Evolutionary conservation across 2,797 vertebrate species (phyloP), one percentile per base, ranked within the genome.

Genomic region (Sitta carolinensis): DNA sequence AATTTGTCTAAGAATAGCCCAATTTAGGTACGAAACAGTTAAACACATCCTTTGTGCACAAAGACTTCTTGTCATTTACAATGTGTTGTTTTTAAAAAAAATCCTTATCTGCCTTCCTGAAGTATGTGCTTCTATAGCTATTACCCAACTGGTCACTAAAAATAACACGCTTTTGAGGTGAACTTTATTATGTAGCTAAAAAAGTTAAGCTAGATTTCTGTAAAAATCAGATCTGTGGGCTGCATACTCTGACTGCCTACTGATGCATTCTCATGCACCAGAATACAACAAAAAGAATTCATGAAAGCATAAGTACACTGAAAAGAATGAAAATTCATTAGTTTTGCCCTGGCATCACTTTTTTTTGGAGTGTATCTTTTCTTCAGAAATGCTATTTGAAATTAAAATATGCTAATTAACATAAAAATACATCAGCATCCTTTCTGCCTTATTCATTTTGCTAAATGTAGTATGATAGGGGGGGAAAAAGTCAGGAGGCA

Each of bases 241-340:
- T 93, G 80, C 27, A 38, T 16, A 22, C 18, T 52, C 62, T 84
- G 57, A 66, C 66, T 79, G 50, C 72, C 48, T 62, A 67, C 67
- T 77, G 83, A 59, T 93, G 57, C 29, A 43, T 81, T 77, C 57
- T 86, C 48, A 61, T 62, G 36, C 42, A 83, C 78, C 78, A 75
- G 64, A 75, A 92, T 73, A 47, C 57, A 89, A 87, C 77, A 86
- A 82, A 93, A 94, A 93, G 78, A 90, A 91, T 69, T 74, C 14
- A 67, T 82, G 63, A 89, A 83, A 95, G 73, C 78, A 64, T n/a
- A 90, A 89, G 51, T 73, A 88, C 64, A 87, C 38, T 48, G 59
- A 87, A 84, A 90, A 92, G 23, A 88, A 96, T 93, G 91, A 89
- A 96, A 96, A 95, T 95, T 76, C 90, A 92, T 94, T 89, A 81